Percentiles rank a stretch among this genome's conserved stretches.
Conservation (phyloP, 2,888 invertebrate genomes). For the Pristionchus japonicus region DNA sequence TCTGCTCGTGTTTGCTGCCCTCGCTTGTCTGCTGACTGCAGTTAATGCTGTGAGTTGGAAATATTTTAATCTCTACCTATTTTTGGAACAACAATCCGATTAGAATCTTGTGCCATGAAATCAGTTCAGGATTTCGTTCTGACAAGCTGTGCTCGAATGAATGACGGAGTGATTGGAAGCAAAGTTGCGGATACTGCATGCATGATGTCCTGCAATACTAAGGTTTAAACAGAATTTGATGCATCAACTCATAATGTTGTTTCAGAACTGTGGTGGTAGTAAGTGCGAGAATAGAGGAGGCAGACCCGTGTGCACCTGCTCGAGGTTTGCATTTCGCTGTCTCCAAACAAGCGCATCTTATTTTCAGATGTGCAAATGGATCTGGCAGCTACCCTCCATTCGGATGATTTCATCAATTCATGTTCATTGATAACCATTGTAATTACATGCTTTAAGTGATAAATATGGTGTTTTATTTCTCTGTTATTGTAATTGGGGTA, state of each 20-base stretch:
- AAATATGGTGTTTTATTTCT: no score
- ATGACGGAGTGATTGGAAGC: conserved; percentile 5
- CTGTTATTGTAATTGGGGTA: no score
- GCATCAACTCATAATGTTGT: neutral
- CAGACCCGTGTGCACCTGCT: neutral
- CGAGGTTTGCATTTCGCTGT: neutral
- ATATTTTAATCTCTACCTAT: neutral
- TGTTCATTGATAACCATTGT: no score
- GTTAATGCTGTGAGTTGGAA: neutral
- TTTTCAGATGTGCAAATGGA: neutral
- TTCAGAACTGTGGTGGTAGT: conserved; percentile 17
- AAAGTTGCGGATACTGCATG: neutral
- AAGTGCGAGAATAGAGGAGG: neutral
- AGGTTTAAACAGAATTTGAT: neutral
- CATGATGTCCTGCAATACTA: conserved; percentile 28
- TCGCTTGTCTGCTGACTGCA: neutral
- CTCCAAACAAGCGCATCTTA: no score
- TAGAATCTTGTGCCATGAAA: neutral
- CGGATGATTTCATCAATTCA: neutral
- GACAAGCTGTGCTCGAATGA: neutral
- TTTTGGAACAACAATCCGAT: neutral
- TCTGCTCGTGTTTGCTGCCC: neutral
- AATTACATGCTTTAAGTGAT: no score
- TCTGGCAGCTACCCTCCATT: neutral
- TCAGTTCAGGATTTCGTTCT: neutral